Evolutionary conservation across 1,140 invertebrate species (phyloP), one percentile per base, ranked within the genome.

Genomic region (Neotoxoptera formosana): DNA sequence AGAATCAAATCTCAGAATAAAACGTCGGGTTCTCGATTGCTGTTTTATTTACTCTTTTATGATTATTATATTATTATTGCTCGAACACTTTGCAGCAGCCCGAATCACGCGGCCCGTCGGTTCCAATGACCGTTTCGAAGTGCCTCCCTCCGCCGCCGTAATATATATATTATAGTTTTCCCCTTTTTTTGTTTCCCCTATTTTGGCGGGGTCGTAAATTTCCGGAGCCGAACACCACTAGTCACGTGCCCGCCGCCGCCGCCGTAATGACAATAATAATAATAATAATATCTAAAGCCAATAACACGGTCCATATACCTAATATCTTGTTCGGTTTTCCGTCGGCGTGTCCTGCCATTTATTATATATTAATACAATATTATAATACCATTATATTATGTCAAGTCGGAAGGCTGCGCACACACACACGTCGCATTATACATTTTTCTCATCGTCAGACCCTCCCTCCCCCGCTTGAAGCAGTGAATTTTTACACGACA

Each of bases 101-200:
- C 41, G 60, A 91, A 92, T 92, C 91, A 92, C 91, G 25, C 91
- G 91, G 45, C 45, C 76, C 47, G 76, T 92, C 91, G 60, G 47
- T 83, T 83, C 67, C 91, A 53, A 92, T 92, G 91, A 92, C 76
- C 91, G 48, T 92, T 92, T 92, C 6, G 51, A 91, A 92, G 21
- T 76, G 76, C 83, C 47, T 91, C 88, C 53, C 2, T 20, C 23
- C 25, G 41, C 17, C 89, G 56, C 2, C n/a, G 21, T 90, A 30
- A 60, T n/a, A 67, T 67, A 30, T 11, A 14, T 17, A 67, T 67
- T n/a, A 17, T n/a, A 41, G 84, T 45, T 86, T 14, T 36, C 53
- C 53, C 56, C 20, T n/a, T 90, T 41, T 60, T 30, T 56, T 60
- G 3, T 56, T 90, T 60, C 23, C 56, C 45, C 45, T 87, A 30